A percentile compares a stretch with the other conserved stretches of the same genome.
These are phyloP conservation scores for Mythimna pallens DNA, from an alignment of 2,888 invertebrate genomes.

Conservation along the genomic window DNA sequence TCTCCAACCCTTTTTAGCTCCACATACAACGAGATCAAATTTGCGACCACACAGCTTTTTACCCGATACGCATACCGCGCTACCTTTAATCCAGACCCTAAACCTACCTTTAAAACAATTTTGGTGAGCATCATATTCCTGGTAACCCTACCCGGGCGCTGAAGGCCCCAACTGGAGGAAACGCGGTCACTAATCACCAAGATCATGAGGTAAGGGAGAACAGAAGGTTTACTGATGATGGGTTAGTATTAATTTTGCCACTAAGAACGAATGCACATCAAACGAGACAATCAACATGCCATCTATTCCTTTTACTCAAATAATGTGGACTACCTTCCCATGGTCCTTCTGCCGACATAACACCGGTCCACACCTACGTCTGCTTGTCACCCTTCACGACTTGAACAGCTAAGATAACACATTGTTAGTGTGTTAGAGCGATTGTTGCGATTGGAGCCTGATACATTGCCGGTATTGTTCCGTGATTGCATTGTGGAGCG, in stretches of 20 bases:
- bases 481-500: constrained; percentile 42
- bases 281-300: background rate
- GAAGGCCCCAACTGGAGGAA: constrained; percentile 34
- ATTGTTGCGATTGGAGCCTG: constrained; percentile 55
- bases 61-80: constrained; percentile 44
- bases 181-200: constrained; percentile 59
- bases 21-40: constrained; percentile 40
- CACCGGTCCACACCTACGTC: constrained; percentile 51
- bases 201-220: background rate
- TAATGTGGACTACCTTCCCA: background rate
- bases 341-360: constrained; percentile 32
- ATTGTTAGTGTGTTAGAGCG: constrained; percentile 49
- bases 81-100: constrained; percentile 36
- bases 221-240: constrained; percentile 19
- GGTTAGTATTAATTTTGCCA: too few species aligned
- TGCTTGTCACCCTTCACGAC: constrained; percentile 49
- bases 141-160: constrained; percentile 38
- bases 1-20: constrained; percentile 35
- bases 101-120: constrained; percentile 52
- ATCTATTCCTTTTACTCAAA: too few species aligned
- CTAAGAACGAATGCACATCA: background rate
- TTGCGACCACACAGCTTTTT: constrained; percentile 38
- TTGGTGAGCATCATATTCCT: constrained; percentile 50
- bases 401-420: constrained; percentile 58
- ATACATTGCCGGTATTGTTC: constrained; percentile 63